Percentiles rank a stretch among this genome's conserved stretches.
These are phyloP conservation scores for Drosophila ezoana DNA, from an alignment of 2,888 invertebrate genomes.

Conservation along the genomic window DNA sequence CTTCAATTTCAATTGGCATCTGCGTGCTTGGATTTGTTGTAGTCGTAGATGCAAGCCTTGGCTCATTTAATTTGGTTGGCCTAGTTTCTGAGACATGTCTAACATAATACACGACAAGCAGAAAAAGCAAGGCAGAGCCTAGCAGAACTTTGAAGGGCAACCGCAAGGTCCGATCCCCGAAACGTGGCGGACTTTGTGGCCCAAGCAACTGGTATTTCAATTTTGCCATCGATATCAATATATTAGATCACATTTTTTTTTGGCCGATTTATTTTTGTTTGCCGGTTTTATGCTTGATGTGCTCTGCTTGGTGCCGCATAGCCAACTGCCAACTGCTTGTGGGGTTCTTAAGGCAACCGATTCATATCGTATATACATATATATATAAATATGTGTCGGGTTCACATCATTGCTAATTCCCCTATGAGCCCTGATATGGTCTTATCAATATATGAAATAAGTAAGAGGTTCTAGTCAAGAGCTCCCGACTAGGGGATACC, in stretches of 20 bases:
- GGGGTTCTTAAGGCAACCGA: conserved; percentile 3
- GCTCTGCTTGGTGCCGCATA: conserved; percentile 7
- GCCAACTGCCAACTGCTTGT: conserved; percentile 29
- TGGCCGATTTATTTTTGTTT: no score
- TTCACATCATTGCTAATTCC: conserved; percentile 1
- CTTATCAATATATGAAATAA: conserved; percentile 18
- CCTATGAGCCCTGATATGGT: conserved; percentile 19
- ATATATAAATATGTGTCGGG: background rate
- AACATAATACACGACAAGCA: conserved; percentile 20
- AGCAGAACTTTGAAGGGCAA: background rate
- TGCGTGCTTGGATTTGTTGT: background rate
- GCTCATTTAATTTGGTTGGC: background rate
- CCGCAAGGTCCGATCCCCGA: background rate
- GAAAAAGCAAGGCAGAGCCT: background rate
- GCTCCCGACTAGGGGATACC: no score
- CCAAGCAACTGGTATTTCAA: conserved; percentile 20
- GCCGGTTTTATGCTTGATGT: background rate
- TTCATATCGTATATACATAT: background rate
- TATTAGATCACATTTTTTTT: background rate
- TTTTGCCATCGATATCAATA: conserved; percentile 21
- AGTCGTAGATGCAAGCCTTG: background rate
- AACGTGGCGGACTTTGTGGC: background rate
- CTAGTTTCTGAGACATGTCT: background rate
- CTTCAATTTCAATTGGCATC: background rate
- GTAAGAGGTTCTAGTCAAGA: no score